Percentiles rank a stretch among this genome's conserved stretches.
Evolutionary conservation across 1,140 invertebrate species (phyloP).

Genomic region (Whitmania pigra): DNA sequence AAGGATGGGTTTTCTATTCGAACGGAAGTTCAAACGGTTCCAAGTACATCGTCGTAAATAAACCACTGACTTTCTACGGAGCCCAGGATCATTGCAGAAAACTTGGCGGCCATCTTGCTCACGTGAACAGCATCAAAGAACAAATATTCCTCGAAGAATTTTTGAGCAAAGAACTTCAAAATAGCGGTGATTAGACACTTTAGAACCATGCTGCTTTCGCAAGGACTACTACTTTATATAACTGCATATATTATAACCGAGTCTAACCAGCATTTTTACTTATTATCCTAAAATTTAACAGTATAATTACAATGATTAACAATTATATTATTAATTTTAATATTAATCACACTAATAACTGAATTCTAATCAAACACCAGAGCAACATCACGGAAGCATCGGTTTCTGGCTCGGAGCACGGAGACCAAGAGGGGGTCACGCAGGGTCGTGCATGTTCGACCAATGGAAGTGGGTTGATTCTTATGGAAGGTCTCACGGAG

Average conservation of each 20-base stretch:
- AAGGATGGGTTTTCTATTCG: conserved; percentile 17
- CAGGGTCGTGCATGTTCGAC: conserved; percentile 21
- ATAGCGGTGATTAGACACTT: background rate
- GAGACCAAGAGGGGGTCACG: conserved; percentile 15
- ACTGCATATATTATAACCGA: background rate
- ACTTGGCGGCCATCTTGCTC: conserved; percentile 16
- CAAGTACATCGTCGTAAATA: conserved; percentile 20
- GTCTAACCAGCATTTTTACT: background rate
- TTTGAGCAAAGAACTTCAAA: conserved; percentile 9
- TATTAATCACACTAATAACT: background rate
- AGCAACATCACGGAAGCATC: background rate
- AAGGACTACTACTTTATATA: background rate
- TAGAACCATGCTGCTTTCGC: background rate
- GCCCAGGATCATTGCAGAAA: conserved; percentile 22
- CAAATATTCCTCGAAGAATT: conserved; percentile 22
- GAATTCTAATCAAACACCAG: conserved; percentile 7
- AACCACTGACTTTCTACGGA: conserved; percentile 20
- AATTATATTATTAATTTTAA: background rate
- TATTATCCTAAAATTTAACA: background rate
- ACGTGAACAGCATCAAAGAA: conserved; percentile 21
- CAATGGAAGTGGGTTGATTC: conserved; percentile 24
- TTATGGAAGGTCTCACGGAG: conserved; percentile 16
- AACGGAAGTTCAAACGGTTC: conserved; percentile 21
- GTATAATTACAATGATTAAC: background rate
- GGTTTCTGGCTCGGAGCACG: conserved; percentile 23